Conservation (phyloP, 1,140 invertebrate species). For the Spodoptera litura region DNA sequence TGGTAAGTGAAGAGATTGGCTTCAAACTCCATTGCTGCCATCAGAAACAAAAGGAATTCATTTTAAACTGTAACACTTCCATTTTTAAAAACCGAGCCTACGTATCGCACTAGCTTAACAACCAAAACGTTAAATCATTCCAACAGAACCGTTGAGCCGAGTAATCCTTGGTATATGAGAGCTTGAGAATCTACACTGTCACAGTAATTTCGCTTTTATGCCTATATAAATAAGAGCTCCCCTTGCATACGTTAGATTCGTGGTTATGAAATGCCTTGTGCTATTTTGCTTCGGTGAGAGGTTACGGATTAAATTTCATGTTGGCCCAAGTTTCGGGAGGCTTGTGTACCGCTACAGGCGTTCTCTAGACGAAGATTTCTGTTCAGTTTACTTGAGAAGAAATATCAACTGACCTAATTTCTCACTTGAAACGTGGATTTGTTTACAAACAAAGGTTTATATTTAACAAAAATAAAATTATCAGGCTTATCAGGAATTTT, state of each 20-base stretch:
- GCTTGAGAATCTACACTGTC: slow-evolving; percentile 18
- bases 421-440: too few relatives aligned
- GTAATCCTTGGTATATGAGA: slow-evolving; percentile 46
- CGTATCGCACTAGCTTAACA: slow-evolving; percentile 39
- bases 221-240: neutral
- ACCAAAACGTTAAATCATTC: slow-evolving; percentile 42
- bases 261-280: slow-evolving; percentile 55
- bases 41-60: too few relatives aligned
- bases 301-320: slow-evolving; percentile 53
- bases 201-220: slow-evolving; percentile 34
- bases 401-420: too few relatives aligned
- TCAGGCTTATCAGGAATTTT: too few relatives aligned
- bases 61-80: neutral
- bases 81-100: neutral
- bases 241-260: slow-evolving; percentile 41
- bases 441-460: too few relatives aligned
- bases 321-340: slow-evolving; percentile 48
- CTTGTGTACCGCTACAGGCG: slow-evolving; percentile 7
- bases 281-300: slow-evolving; percentile 52
- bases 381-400: too few relatives aligned
- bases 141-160: slow-evolving; percentile 41
- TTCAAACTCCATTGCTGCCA: too few relatives aligned
- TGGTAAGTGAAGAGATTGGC: too few relatives aligned
- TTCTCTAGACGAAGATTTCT: too few relatives aligned
- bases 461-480: too few relatives aligned